Percentiles rank a stretch among this genome's conserved stretches.
Conservation (phyloP, 2,888 invertebrate species). For the Pristionchus maxplancki region DNA sequence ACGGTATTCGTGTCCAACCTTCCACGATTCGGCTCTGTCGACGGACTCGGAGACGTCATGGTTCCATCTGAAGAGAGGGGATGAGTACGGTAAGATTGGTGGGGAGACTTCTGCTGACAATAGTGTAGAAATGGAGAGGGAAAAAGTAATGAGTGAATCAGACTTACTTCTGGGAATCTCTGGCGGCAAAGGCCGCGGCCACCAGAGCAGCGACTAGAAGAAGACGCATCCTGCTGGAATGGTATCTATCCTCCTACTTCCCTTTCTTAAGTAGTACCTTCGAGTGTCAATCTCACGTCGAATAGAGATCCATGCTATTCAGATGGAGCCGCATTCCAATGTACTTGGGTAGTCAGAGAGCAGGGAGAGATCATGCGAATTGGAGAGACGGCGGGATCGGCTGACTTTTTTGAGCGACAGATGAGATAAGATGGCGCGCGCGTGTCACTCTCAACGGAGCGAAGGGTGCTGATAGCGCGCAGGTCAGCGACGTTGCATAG, state of each 20-base stretch:
- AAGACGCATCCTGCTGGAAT: slow-evolving; percentile 51
- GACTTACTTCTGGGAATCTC: slow-evolving; percentile 48
- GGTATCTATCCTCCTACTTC: background rate
- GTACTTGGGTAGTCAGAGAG: no score
- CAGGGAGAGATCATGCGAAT: no score
- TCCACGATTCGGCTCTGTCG: background rate
- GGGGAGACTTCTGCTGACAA: background rate
- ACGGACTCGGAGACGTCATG: background rate
- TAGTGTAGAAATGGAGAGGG: no score
- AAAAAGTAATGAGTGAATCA: background rate
- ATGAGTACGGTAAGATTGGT: background rate
- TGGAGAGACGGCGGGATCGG: no score
- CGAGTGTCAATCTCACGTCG: no score
- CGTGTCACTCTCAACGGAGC: no score
- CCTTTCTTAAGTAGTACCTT: background rate
- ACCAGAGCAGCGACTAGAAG: slow-evolving; percentile 54
- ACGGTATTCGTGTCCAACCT: slow-evolving; percentile 50
- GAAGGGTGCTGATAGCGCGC: no score
- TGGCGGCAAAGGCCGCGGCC: slow-evolving; percentile 61
- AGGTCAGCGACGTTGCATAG: no score
- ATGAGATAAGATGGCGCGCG: no score
- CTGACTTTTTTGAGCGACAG: no score
- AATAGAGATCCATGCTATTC: no score
- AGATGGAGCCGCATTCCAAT: no score
- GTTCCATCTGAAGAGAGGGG: slow-evolving; percentile 2